phyloP scores from a whole-genome alignment of 2,113 vertebrate species.

The Sclerurus mexicanus region DNA sequence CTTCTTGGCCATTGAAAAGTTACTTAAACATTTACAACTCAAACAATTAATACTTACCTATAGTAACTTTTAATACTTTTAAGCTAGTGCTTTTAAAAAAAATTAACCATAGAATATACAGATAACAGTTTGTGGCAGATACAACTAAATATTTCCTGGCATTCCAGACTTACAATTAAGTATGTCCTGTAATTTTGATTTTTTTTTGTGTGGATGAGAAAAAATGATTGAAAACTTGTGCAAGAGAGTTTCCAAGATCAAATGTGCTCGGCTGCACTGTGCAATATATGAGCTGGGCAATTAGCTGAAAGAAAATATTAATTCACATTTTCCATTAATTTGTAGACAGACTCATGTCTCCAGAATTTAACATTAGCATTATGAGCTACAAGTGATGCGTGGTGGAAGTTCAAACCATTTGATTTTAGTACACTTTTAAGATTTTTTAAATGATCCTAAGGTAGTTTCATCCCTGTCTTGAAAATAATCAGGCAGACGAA shows the following conservation, averaged over 20 bases:
- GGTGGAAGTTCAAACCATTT: slow-evolving; percentile 57
- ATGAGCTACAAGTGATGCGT: not conserved
- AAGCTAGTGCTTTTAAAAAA: not conserved
- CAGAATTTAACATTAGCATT: slow-evolving; percentile 47
- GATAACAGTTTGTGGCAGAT: not conserved
- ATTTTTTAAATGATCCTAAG: not conserved
- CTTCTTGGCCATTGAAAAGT: not conserved
- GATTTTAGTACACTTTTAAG: slow-evolving; percentile 16
- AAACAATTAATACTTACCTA: not conserved
- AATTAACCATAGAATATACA: not conserved
- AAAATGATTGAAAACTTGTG: not conserved
- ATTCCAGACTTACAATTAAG: not conserved
- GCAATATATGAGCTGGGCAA: not conserved
- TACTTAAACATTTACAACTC: not conserved
- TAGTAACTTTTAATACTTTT: not conserved
- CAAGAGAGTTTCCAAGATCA: not conserved
- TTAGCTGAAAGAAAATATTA: slow-evolving; percentile 47
- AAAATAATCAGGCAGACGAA: not conserved
- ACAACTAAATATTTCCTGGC: not conserved
- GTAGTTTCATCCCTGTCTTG: slow-evolving; percentile 11
- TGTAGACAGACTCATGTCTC: slow-evolving; percentile 58
- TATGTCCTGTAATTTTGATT: not conserved
- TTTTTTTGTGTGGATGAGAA: not conserved
- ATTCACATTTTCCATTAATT: slow-evolving; percentile 63
- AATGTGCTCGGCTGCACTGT: not conserved